phyloP scores from a whole-genome alignment of 2,888 invertebrate species.

The Stegophylla sp. region DNA sequence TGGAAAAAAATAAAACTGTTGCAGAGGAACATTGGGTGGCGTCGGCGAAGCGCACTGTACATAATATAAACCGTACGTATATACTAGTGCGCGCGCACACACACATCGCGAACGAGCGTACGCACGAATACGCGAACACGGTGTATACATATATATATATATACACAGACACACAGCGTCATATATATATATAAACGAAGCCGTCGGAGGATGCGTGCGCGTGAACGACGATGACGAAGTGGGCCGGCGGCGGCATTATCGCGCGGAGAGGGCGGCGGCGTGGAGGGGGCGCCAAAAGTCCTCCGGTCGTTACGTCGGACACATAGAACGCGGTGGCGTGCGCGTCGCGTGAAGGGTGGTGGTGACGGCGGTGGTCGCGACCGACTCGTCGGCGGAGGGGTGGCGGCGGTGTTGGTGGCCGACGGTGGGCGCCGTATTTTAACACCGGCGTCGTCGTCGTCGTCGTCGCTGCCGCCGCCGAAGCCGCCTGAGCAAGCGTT shows the following conservation, averaged over 20 bases:
- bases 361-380: neutral
- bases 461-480: slow-evolving; percentile 27
- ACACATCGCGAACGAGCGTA: neutral
- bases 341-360: slow-evolving; percentile 32
- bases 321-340: slow-evolving; percentile 19
- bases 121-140: neutral
- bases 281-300: slow-evolving; percentile 53
- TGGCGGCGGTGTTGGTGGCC: slow-evolving; percentile 7
- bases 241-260: slow-evolving; percentile 24
- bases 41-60: too few species aligned
- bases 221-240: slow-evolving; percentile 32
- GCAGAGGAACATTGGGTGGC: too few species aligned
- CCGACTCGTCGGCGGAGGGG: slow-evolving; percentile 7
- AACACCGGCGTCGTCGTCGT: slow-evolving; percentile 59
- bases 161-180: too few species aligned
- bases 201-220: slow-evolving; percentile 31
- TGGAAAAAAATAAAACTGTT: too few species aligned
- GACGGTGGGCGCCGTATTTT: slow-evolving; percentile 55
- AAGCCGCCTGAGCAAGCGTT: slow-evolving; percentile 53
- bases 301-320: slow-evolving; percentile 59
- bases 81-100: too few species aligned
- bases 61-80: too few species aligned
- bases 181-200: neutral
- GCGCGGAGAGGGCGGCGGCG: slow-evolving; percentile 3
- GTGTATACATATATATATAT: neutral